Conservation (phyloP, 2,113 vertebrate species). For the Erythrolamprus reginae region DNA sequence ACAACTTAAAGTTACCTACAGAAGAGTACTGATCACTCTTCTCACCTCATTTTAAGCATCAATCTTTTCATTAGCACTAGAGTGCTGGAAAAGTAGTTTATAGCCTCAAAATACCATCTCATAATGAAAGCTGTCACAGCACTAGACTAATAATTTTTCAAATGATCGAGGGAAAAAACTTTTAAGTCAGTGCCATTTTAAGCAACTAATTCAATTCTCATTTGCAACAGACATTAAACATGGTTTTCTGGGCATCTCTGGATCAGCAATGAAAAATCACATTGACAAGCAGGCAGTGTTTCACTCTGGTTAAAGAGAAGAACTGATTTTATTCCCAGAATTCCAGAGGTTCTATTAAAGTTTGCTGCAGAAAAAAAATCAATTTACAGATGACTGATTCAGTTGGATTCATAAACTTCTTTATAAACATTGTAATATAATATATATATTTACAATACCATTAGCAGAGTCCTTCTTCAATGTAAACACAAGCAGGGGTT, state of each 20-base stretch:
- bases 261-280: background rate
- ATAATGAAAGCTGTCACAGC: background rate
- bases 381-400: too few species aligned
- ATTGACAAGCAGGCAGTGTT: background rate
- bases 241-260: background rate
- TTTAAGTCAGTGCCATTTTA: background rate
- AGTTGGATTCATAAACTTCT: too few species aligned
- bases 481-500: too few species aligned
- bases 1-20: background rate
- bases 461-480: too few species aligned
- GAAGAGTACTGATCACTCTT: background rate
- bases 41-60: background rate
- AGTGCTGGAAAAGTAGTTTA: background rate
- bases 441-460: too few species aligned
- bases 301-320: background rate
- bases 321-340: background rate
- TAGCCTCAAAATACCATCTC: background rate
- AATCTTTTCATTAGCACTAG: background rate
- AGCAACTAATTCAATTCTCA: background rate
- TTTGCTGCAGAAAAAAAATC: too few species aligned
- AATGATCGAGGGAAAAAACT: background rate
- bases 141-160: background rate
- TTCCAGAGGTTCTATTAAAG: too few species aligned
- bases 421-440: too few species aligned
- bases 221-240: background rate